Base-by-base conservation (phyloP, 1,140 invertebrate genomes). In the Drosophila lacteicornis region DNA sequence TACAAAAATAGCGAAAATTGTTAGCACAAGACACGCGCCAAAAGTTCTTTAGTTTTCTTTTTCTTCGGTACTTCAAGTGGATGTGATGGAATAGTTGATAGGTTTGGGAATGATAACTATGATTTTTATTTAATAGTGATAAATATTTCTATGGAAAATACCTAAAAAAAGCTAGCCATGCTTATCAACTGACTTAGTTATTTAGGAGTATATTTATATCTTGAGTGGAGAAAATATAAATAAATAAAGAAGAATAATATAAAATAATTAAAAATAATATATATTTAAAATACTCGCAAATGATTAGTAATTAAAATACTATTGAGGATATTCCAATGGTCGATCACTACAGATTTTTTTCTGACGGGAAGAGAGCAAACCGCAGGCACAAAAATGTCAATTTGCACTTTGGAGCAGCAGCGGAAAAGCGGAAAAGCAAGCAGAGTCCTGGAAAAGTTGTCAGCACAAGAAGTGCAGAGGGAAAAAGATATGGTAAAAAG, bases 311-410 rank as follows among this genome's bases (percentile, higher is more conserved):
- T 8, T 53, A 5, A 61, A 53, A 8, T 11, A 17, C 25, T n/a
- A 25, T 12, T 3, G 11, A 46, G 63, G 67, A 70, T 70, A 47
- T 45, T 13, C 1, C 12, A 7, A 11, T 22, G 4, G 40, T 68
- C 63, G 62, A 45, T 62, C 47, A 53, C 0, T 33, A 12, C 0
- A 15, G 11, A n/a, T 51, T 43, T 45, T 19, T 27, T 50, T 30
- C 36, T 65, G 49, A 33, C 61, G 19, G 33, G 45, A 73, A 78
- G 68, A 77, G 63, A 49, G 40, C 81, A 82, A 86, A 88, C 84
- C 83, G 61, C 80, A 83, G 83, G 80, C 84, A 88, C 84, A 87
- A 87, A 87, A 87, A 88, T 87, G 83, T 88, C 83, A 87, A 87
- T 87, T 87, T 87, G 77, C 83, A 82, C 83, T 88, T 88, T 74